These are phyloP conservation scores for Petrolisthes cinctipes DNA, from an alignment of 2,888 invertebrate species.

Conservation along the genomic window DNA sequence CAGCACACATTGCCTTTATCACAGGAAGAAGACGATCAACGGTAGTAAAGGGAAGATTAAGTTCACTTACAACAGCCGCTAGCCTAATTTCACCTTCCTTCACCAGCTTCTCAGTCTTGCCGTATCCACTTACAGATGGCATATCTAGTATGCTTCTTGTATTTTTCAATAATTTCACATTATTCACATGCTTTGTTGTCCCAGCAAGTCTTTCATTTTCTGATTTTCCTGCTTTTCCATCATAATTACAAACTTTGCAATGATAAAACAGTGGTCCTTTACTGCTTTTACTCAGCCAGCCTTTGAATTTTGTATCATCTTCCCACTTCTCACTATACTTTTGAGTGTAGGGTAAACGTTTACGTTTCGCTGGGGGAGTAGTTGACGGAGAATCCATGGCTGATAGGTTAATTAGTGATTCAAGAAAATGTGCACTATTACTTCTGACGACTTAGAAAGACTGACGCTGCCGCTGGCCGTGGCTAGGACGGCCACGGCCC, in stretches of 20 bases:
- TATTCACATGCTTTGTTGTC: not conserved
- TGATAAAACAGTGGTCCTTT: not conserved
- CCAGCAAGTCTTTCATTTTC: not conserved
- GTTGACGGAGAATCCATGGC: not conserved
- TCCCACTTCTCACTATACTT: not conserved
- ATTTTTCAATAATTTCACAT: not conserved
- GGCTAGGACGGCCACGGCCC: too few relatives aligned
- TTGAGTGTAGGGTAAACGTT: not conserved
- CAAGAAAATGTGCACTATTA: not conserved
- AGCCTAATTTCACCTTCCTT: conserved; percentile 8
- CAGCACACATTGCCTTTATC: conserved; percentile 13
- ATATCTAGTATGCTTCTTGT: conserved; percentile 10
- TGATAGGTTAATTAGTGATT: not conserved
- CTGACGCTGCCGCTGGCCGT: too few relatives aligned
- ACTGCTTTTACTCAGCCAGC: conserved; percentile 12
- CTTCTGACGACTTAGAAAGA: too few relatives aligned
- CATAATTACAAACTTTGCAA: not conserved
- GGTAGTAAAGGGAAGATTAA: conserved; percentile 16
- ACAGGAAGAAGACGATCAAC: conserved; percentile 7
- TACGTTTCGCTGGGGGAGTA: not conserved
- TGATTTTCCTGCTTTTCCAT: not conserved
- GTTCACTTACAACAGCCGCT: conserved; percentile 15
- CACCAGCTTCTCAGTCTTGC: not conserved
- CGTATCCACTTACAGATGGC: conserved; percentile 8
- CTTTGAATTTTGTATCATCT: conserved; percentile 5